Evolutionary conservation across 2,888 invertebrate genomes (phyloP), one percentile per base, ranked within the genome.

Genomic region (Sarcophaga carnaria): DNA sequence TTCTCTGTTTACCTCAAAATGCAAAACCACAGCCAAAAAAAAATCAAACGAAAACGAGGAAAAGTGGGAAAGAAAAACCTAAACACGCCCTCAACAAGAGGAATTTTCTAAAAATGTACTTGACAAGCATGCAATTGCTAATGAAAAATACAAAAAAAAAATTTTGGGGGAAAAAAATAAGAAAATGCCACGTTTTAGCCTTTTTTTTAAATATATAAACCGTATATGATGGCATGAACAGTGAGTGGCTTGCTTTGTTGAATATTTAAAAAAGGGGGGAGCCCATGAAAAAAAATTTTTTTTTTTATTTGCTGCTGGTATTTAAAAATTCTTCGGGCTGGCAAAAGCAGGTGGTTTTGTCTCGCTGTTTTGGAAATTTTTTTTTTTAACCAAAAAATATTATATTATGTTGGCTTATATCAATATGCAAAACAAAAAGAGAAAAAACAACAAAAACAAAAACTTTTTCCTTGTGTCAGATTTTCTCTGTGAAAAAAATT

Each of bases 111-210:
- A 37, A 37, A 80, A 86, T 84, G 83, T 83, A 77, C 80, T 83
- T 88, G 85, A 85, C 85, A 88, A 82, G 85, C 87, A 83, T 85
- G 85, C 85, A 83, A 85, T 88, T 85, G 87, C 83, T 80, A 71
- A 67, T 54, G 45, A 14, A 47, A 69, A 49, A 75, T 11, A 14
- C 59, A 62, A 59, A 74, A 74, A 62, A 59, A 74, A 74, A 12
- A 0, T 17, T 17, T 22, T 2, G 11, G 14, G 11, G 4, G 22
- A 77, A 22, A 20, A 45, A 17, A 71, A 49, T 17, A n/a, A 45
- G 62, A 60, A 67, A 10, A n/a, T 20, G 47, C 71, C 22, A 74
- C 8, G 63, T 74, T 45, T 64, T 78, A 78, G 69, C 78, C 78
- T 66, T 70, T 71, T 69, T 71, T 64, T 37, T 17, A 22, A n/a